These are phyloP conservation scores for Eclectus roratus DNA, from an alignment of 2,113 vertebrate genomes.

Conservation along the genomic window DNA sequence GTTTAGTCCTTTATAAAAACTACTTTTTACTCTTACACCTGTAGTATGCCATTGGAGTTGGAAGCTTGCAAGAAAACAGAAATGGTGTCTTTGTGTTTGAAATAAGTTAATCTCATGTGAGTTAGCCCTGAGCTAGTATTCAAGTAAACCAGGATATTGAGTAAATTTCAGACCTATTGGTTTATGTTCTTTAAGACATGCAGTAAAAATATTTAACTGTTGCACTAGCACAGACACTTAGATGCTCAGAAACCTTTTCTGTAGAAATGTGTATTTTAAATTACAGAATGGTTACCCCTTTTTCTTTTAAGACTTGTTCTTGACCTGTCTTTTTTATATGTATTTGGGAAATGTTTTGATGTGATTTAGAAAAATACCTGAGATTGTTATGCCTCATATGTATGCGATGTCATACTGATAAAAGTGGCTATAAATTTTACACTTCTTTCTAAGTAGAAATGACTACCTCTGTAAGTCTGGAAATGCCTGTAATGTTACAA, in stretches of 20 bases:
- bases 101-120: not conserved
- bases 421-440: not conserved
- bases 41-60: not conserved
- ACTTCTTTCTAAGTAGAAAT: not conserved
- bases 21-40: not conserved
- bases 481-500: not conserved
- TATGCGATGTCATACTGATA: rapidly evolving
- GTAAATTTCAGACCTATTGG: not conserved
- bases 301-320: not conserved
- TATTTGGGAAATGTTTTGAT: not conserved
- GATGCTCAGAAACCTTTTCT: not conserved
- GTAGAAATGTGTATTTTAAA: not conserved
- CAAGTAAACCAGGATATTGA: not conserved
- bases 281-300: not conserved
- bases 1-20: not conserved
- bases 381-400: not conserved
- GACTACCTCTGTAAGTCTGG: not conserved
- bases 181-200: not conserved
- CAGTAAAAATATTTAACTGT: not conserved
- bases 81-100: not conserved
- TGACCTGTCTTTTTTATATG: not conserved
- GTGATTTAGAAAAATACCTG: not conserved
- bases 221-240: not conserved
- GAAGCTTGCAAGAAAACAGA: not conserved
- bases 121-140: not conserved